These are phyloP conservation scores for Anoncus sp. DNA, from an alignment of 2,888 invertebrate species.

Conservation along the genomic window DNA sequence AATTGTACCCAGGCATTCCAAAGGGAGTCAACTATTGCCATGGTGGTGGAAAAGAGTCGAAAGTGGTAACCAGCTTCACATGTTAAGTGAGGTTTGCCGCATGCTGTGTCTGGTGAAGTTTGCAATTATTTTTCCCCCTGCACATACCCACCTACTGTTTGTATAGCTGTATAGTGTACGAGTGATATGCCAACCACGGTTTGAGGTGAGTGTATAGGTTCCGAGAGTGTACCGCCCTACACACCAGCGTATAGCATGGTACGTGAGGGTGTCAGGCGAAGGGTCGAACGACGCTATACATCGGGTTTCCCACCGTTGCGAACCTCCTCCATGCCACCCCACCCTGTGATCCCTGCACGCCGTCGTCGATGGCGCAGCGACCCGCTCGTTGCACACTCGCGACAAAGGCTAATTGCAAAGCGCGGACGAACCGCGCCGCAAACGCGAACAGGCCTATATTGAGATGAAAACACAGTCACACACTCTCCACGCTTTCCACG, in stretches of 20 bases:
- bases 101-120: constrained; percentile 56
- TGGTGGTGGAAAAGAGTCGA: constrained; percentile 23
- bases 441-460: constrained; percentile 81
- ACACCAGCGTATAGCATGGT: constrained; percentile 43
- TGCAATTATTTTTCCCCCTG: constrained; percentile 70
- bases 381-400: constrained; percentile 62
- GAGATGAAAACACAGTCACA: constrained; percentile 73
- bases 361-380: constrained; percentile 41
- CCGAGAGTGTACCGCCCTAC: constrained; percentile 18
- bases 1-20: constrained; percentile 17
- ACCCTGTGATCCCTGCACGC: constrained; percentile 31
- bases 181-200: constrained; percentile 19
- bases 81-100: constrained; percentile 47
- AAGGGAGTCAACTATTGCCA: constrained; percentile 35
- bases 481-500: constrained; percentile 50
- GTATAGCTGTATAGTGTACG: constrained; percentile 11
- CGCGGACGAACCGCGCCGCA: constrained; percentile 76
- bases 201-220: constrained; percentile 9
- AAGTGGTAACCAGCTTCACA: constrained; percentile 37
- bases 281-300: constrained; percentile 45
- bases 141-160: constrained; percentile 24
- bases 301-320: constrained; percentile 67
- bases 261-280: constrained; percentile 58
- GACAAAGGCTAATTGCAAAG: constrained; percentile 82
- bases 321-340: constrained; percentile 37